Base-by-base conservation (phyloP, 2,888 invertebrate genomes). In the Drosophila gaucha region DNA sequence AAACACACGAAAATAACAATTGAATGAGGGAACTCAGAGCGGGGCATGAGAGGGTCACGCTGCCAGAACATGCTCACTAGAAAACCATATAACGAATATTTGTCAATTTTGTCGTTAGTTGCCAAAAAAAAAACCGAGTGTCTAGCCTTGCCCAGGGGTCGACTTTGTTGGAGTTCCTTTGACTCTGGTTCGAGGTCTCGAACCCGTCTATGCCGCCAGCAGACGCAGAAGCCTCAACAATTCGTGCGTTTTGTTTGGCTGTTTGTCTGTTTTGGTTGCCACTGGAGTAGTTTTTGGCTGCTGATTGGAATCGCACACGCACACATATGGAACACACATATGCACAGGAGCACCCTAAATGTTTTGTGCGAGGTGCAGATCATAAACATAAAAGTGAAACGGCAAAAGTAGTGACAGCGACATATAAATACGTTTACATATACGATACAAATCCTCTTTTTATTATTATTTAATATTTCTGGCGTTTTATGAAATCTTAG, bases 391-490 rank as follows among this genome's bases (percentile, higher is more conserved):
- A 72, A 80, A 67, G 66, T 67, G 44, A 80, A 85, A 85, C 70
- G 78, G 67, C 57, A 28, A 74, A 68, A 68, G 60, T 68, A 69
- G 75, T 59, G 59, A 68, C 58, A 67, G 67, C 55, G 18, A 59
- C 57, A 80, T 78, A 87, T 82, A 84, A 85, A 87, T 78, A 80
- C 67, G 69, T 80, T 84, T 74, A 68, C 64, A 78, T 78, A 59
- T 44, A 39, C 46, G 56, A 59, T 62, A 57, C 58, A 64, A 74
- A 72, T 87, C 33, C 67, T 49, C 54, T 57, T 80, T 85, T 87
- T 83, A 83, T 80, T 65, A 74, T 76, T 85, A 78, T 87, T 83
- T 87, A 83, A 83, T 85, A 83, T 78, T 76, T 87, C 57, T 67
- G 56, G 57, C 79, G 67, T 74, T 76, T 85, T 80, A 73, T 73